Evolutionary conservation across 2,888 invertebrate genomes (phyloP), one percentile per base, ranked within the genome.

Genomic region (Sminthurides aquaticus): DNA sequence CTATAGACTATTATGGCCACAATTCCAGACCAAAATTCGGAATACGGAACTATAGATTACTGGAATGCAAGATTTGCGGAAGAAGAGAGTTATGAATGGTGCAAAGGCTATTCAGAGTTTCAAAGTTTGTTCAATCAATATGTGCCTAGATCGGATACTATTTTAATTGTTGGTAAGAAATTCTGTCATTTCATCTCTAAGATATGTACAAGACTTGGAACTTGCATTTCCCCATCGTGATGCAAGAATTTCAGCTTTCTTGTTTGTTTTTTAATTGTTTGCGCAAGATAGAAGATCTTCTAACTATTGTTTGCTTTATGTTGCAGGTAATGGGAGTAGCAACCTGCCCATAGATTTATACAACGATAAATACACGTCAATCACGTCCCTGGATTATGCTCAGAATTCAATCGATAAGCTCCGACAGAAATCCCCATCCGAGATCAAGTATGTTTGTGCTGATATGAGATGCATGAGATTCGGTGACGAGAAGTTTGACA

Each of bases 321-420:
- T 18, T 52, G 8, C 25, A 75, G 80, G 80, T 27, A 80, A 80
- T 73, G 80, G 80, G 3, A 79, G 78, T 69, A 79, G 79, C 67
- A 67, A 74, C 52, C 73, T 80, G 20, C 78, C 78, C 54, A 76
- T 76, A 71, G 75, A 78, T 18, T 72, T 80, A 69, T 78, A 77
- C 67, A 66, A 74, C 15, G 76, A 78, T 62, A 79, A 79, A 1
- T 80, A 72, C 67, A 64, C 61, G 8, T 70, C 77, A 64, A 77
- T 80, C 15, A 76, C 76, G 3, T 79, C 79, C 69, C 76, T 78
- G 28, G 80, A 80, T 68, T 80, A 77, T 67, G 79, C 80, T 2
- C 67, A 73, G 20, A 75, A 76, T 25, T 76, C 79, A 25, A 77
- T 79, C 3, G 71, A 76, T 48, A 75, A 74, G 49, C 76, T 78